These are phyloP conservation scores for Serripes groenlandicus DNA, from an alignment of 2,888 invertebrate species.

Conservation along the genomic window DNA sequence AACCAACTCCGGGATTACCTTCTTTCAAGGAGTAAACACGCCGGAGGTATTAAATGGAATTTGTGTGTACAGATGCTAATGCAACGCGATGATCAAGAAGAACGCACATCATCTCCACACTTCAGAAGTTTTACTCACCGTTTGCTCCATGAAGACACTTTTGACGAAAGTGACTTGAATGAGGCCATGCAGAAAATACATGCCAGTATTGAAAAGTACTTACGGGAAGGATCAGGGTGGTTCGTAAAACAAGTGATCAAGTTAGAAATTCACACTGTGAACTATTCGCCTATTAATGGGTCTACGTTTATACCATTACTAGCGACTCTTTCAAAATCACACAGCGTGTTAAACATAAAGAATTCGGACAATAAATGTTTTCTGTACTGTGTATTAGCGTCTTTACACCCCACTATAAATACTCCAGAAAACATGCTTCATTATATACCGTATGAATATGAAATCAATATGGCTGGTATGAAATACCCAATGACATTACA, in stretches of 20 bases:
- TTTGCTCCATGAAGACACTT: slow-evolving; percentile 9
- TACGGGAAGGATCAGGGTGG: slow-evolving; percentile 52
- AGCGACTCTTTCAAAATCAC: not conserved
- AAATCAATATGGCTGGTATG: slow-evolving; percentile 50
- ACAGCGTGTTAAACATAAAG: slow-evolving; percentile 42
- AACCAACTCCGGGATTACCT: slow-evolving; percentile 16
- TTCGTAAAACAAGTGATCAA: slow-evolving; percentile 43
- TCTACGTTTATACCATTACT: slow-evolving; percentile 48
- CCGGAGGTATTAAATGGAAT: slow-evolving; percentile 51
- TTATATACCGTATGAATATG: slow-evolving; percentile 28
- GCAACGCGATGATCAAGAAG: too few relatives aligned
- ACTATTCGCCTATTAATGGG: slow-evolving; percentile 38
- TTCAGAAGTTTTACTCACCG: slow-evolving; percentile 34
- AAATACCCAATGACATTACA: slow-evolving; percentile 43
- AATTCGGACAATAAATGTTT: slow-evolving; percentile 58
- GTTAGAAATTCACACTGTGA: slow-evolving; percentile 47
- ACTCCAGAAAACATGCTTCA: slow-evolving; percentile 21
- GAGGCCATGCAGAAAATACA: slow-evolving; percentile 53
- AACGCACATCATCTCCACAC: slow-evolving; percentile 24
- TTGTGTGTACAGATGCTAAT: slow-evolving; percentile 51
- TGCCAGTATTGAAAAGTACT: slow-evolving; percentile 48
- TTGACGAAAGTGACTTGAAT: slow-evolving; percentile 34
- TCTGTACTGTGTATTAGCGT: slow-evolving; percentile 44
- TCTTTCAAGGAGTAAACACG: not conserved
- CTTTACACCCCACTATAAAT: slow-evolving; percentile 37